Base-by-base conservation (phyloP, 2,888 invertebrate species). In the Buathra laborator region DNA sequence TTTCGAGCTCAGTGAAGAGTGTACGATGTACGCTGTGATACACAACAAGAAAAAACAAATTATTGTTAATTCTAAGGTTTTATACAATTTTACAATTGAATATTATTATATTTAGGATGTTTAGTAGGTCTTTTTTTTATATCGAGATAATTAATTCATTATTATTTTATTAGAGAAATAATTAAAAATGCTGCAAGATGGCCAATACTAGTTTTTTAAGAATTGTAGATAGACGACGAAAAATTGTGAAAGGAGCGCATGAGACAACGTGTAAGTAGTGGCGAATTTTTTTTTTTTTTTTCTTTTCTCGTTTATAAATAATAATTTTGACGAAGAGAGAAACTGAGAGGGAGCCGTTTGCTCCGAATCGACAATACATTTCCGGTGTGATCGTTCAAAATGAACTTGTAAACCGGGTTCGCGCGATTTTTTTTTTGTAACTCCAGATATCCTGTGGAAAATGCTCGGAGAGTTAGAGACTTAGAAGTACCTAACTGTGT, bases 181-280 rank as follows among this genome's bases (percentile, higher is more conserved):
- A 43, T 74, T 44, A 14, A 86, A 76, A 82, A 72, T 78, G 83
- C 79, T 83, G 81, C 84, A 85, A 83, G 86, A 90, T 89, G 92
- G 91, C 92, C 92, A 92, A 92, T 92, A 92, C 86, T 93, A 92
- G 89, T 86, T 76, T 88, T 88, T 87, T 89, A 91, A 90, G 81
- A 84, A 79, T 64, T 93, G 93, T 93, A 93, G 91, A 93, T 93
- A 93, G 90, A 88, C 75, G 90, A 88, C 75, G 85, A 76, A 88
- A 76, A 88, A 81, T 86, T 82, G 85, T 89, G 88, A 86, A 85
- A 75, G 64, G 76, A 70, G 72, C 37, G 68, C 37, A 59, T 37
- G 62, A 62, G 44, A 78, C 67, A 16, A 48, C 29, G 64, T 51
- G 43, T 29, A 68, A 62, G 46, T 80, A 64, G 37, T 43, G 51